Base-by-base conservation (phyloP, 2,888 invertebrate species). In the Patella pellucida region DNA sequence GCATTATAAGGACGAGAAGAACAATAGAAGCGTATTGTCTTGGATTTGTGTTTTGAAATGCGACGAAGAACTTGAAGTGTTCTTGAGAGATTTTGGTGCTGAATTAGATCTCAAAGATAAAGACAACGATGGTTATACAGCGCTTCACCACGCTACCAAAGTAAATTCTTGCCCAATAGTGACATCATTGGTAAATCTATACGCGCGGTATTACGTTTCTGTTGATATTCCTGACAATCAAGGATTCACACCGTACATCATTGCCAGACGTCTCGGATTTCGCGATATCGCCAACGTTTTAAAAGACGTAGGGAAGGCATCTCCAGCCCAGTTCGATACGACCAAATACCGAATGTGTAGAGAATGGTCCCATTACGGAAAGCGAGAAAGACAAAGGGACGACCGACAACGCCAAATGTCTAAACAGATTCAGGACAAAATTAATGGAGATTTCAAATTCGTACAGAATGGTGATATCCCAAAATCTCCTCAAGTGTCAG, bases 171-270 rank as follows among this genome's bases (percentile, higher is more conserved):
- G 81, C 11, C 81, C 82, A 0, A 79, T 85, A 7, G 87, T 88
- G 0, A 76, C 78, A 16, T 74, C 79, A 19, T 76, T 89, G 9
- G 81, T 87, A 4, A 73, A 79, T 27, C 82, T 81, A 68, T 83
- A 88, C 78, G 78, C 79, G n/a, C 83, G 82, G 67, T 89, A 84
- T 72, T 82, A 85, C 1, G 77, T 87, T 23, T 79, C 85, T 3
- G 87, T 89, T n/a, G 89, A 89, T 74, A 79, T 86, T 23, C 78
- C 82, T 12, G 89, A 89, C 78, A 82, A 81, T n/a, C 75, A 85
- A 52, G 88, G 88, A 0, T 75, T 88, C 23, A 88, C 89, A 15
- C 89, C 89, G 0, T 89, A 87, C 69, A 78, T 89, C 14, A 85
- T 87, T 73, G 88, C 89, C 5, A 85, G 84, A 69, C 74, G 87